Base-by-base conservation (phyloP, 2,113 vertebrate genomes). In the Speoplatyrhinus poulsoni region DNA sequence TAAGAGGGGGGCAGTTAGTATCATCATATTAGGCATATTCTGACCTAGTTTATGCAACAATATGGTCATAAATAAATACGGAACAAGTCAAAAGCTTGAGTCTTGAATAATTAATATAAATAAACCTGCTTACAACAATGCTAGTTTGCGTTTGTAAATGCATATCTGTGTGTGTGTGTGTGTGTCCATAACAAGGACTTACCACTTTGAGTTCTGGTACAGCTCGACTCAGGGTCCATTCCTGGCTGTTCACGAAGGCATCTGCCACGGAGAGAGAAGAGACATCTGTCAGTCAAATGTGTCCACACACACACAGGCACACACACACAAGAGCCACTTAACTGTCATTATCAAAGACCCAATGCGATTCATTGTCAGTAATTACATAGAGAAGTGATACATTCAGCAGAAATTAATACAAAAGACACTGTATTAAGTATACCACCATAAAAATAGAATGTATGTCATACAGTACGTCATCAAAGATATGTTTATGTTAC, bases 141-240 rank as follows among this genome's bases (percentile, higher is more conserved):
- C 36, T 41, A 4, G 36, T 41, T 41, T 41, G 36, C 3, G 36
- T 41, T 41, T 41, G 36, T 41, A 41, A 41, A 41, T 41, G 36
- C 36, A 41, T 7, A 12, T 46, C 1, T 56, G 32, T 46, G 47
- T 26, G 19, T 62, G 46, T 12, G 53, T 9, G 19, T 46, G n/a
- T 19, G 7, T 1, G 1, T 57, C 26, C 36, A 49, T 46, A 3
- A 6, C 41, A 16, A 47, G 49, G 4, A 95, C 95, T 97, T 88
- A 99, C 98, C 96, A 99, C 98, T 98, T 98, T 99, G 54, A 99
- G 96, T 75, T 99, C 97, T 0, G 97, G 97, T 1, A 99, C 98
- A 0, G 94, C 88, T 3, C 96, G 94, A 59, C 96, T 99, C 70
- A 99, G 87, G 0, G 98, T 99, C 98, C 98, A 99, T 86, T 99